These are phyloP conservation scores for Diarsia rubi DNA, from an alignment of 2,888 invertebrate species.

Conservation along the genomic window DNA sequence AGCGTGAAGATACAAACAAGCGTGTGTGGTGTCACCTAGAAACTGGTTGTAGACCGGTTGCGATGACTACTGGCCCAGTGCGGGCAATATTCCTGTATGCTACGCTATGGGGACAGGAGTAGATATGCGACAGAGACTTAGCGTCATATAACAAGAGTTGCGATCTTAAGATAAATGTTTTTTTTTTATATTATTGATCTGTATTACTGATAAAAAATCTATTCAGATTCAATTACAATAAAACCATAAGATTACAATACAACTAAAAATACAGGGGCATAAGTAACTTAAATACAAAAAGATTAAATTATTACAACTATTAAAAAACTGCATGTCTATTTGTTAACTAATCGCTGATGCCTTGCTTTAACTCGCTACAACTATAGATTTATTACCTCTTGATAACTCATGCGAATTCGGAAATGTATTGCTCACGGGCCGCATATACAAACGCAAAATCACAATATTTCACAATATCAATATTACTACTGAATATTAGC, in stretches of 20 bases:
- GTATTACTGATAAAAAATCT: too few species aligned
- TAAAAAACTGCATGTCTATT: background rate
- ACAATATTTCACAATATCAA: background rate
- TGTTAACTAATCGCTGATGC: background rate
- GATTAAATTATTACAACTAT: too few species aligned
- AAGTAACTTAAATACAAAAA: too few species aligned
- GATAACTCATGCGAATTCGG: background rate
- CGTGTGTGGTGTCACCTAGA: slow-evolving; percentile 47
- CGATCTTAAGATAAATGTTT: background rate
- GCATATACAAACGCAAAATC: background rate
- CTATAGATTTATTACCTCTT: background rate
- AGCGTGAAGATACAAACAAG: slow-evolving; percentile 41
- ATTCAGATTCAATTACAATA: too few species aligned
- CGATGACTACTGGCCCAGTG: slow-evolving; percentile 39
- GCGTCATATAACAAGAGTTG: background rate
- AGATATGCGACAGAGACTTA: slow-evolving; percentile 11
- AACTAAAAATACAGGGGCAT: too few species aligned
- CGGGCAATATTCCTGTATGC: slow-evolving; percentile 37
- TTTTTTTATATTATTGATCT: too few species aligned
- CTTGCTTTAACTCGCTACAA: background rate
- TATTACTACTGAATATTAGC: background rate
- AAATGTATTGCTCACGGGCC: background rate
- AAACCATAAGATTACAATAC: too few species aligned
- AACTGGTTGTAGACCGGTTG: slow-evolving; percentile 53
- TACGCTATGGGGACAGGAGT: background rate